Evolutionary conservation across 2,888 invertebrate species (phyloP), one percentile per base, ranked within the genome.

Genomic region (Papilio demoleus): DNA sequence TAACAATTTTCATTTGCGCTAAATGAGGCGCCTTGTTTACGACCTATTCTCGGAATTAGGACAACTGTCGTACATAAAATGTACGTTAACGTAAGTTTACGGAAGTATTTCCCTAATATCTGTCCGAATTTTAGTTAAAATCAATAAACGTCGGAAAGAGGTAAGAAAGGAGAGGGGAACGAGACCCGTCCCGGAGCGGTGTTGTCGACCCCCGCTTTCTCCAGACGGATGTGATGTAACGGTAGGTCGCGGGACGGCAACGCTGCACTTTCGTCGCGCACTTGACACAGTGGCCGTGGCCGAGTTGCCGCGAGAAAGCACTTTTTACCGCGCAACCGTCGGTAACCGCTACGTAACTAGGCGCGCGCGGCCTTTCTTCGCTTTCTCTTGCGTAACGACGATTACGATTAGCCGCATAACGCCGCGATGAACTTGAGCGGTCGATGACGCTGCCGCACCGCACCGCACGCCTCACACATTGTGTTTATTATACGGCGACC

Each of bases 241-340:
- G 82, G 83, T 76, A 79, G 69, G 77, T 19, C 70, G 74, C 78
- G 78, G 74, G 71, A 75, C 76, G 78, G 77, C 89, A 88, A 86
- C 90, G 86, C 84, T 86, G 90, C 87, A 90, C 92, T 91, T 91
- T 92, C 91, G 84, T 87, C 87, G 87, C 86, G 92, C 90, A 88
- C 93, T 92, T 93, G 92, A 93, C 93, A 92, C 88, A 91, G 84
- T 93, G 93, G 86, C 93, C 92, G 83, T 93, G 93, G 92, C 93
- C 92, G 90, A 89, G 83, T 89, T 90, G 85, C 87, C 86, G 81
- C 90, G 88, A 87, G 90, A 91, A 91, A 92, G 90, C 88, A 89
- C 90, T 90, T 90, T 90, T 90, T 90, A 90, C 90, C 85, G 82
- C 86, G 83, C 63, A 70, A 69, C 71, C 65, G 77, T 84, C 85